Evolutionary conservation across 2,888 invertebrate species (phyloP).

Genomic region (Spodoptera exigua): DNA sequence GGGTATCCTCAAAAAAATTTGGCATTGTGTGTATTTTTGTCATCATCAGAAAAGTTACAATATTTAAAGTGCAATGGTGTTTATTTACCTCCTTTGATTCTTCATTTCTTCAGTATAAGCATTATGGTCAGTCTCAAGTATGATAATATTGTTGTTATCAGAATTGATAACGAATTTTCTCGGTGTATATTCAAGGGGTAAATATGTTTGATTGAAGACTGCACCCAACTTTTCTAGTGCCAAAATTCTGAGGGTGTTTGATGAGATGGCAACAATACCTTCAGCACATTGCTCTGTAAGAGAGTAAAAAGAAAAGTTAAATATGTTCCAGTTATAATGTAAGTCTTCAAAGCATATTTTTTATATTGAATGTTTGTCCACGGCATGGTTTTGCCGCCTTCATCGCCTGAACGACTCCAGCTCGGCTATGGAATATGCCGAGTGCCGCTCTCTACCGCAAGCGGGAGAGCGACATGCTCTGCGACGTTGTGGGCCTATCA

Average conservation of each 20-base stretch:
- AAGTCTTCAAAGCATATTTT: not conserved
- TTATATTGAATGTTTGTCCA: conserved; percentile 82
- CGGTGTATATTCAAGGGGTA: conserved; percentile 98
- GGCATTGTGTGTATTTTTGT: conserved; percentile 75
- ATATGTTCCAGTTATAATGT: not conserved
- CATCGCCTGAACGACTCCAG: conserved; percentile 91
- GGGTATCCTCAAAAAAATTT: conserved; percentile 80
- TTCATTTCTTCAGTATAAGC: conserved; percentile 99
- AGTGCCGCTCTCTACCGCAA: conserved; percentile 86
- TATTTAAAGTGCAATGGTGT: not conserved
- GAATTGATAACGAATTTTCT: conserved; percentile 97
- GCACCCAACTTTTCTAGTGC: conserved; percentile 99
- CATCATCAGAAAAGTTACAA: conserved; percentile 70
- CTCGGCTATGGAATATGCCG: conserved; percentile 93
- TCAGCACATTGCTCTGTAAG: conserved; percentile 98
- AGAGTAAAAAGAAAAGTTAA: conserved; percentile 12
- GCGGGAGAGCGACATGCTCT: conserved; percentile 89
- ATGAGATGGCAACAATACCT: conserved; percentile 99
- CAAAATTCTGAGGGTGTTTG: conserved; percentile 98
- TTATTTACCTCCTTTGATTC: conserved; percentile 91
- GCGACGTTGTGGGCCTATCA: conserved; percentile 90
- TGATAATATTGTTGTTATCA: conserved; percentile 96
- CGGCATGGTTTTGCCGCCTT: conserved; percentile 92
- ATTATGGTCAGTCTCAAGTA: conserved; percentile 99
- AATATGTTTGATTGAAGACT: conserved; percentile 98